Base-by-base conservation (phyloP, 2,888 invertebrate species). In the Athalia cordata region DNA sequence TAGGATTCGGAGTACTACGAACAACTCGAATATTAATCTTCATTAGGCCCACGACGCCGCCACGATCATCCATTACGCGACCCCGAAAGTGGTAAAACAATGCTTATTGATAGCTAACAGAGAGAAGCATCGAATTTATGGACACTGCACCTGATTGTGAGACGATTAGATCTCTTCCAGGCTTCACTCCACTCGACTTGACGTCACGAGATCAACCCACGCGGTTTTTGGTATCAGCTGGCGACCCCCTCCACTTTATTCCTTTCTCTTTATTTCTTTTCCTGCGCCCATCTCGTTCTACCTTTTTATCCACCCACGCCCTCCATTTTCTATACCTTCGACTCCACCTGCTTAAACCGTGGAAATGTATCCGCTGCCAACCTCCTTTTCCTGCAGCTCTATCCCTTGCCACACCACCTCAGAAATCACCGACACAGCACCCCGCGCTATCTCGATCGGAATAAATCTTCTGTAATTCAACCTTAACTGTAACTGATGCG, bases 391-490 rank as follows among this genome's bases (percentile, higher is more conserved):
- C 80, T 81, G 11, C 29, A 29, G 29, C 29, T 29, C 29, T 29
- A 29, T 72, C 8, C 59, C n/a, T 72, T 15, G 13, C 29, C 59
- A 57, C 29, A 45, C 57, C 72, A 68, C 72, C 59, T 72, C 72
- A 13, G 72, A 72, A 72, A 72, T 72, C 72, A 72, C 57, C 70
- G 57, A 45, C 57, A 47, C 76, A 62, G 67, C 61, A 76, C 47
- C 67, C 72, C 78, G 79, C 77, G 82, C 82, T 85, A 86, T 86
- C 85, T 85, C 84, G 86, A 86, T 86, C 86, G 85, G 83, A 83
- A 85, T 86, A 86, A 86, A 86, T 86, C 86, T 84, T 83, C 77
- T 78, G 83, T 83, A 83, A 86, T 85, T 83, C 82, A 72, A 59
- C 72, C 72, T 59, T 47, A 72, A 72, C 72, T 72, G 72, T 72